A percentile compares a stretch with the other conserved stretches of the same genome.
phyloP scores from a whole-genome alignment of 2,888 invertebrate genomes.

The Macropis europaea region DNA sequence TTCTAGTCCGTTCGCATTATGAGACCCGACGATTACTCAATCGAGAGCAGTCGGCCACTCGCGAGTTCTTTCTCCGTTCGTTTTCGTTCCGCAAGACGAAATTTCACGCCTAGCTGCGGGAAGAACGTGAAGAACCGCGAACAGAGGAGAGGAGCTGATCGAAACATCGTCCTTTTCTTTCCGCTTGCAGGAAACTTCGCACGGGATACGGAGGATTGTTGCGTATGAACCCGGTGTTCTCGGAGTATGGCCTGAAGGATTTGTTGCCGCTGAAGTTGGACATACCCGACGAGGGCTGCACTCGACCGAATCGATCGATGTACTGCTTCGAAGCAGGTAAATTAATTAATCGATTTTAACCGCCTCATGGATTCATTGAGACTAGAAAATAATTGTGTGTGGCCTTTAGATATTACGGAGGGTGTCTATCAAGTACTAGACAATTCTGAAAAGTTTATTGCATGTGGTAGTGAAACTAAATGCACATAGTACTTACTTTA shows the following conservation, averaged over 20 bases:
- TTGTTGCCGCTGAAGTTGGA: slow-evolving; percentile 92
- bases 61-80: slow-evolving; percentile 11
- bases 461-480: too few relatives aligned
- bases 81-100: slow-evolving; percentile 13
- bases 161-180: background rate
- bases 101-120: slow-evolving; percentile 19
- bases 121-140: too few relatives aligned
- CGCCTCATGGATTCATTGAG: too few relatives aligned
- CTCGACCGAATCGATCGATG: slow-evolving; percentile 93
- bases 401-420: too few relatives aligned
- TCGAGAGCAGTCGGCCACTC: slow-evolving; percentile 2
- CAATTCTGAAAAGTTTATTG: too few relatives aligned
- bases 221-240: slow-evolving; percentile 94
- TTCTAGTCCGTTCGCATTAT: slow-evolving; percentile 52
- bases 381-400: too few relatives aligned
- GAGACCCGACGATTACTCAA: slow-evolving; percentile 43
- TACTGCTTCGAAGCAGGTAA: slow-evolving; percentile 95
- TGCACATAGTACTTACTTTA: too few relatives aligned
- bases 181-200: slow-evolving; percentile 85
- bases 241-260: slow-evolving; percentile 93
- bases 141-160: background rate
- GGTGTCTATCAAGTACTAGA: too few relatives aligned
- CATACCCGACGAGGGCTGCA: slow-evolving; percentile 95
- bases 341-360: slow-evolving; percentile 52
- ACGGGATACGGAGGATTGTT: slow-evolving; percentile 90